Evolutionary conservation across 2,797 vertebrate species (phyloP), one percentile per base, ranked within the genome.

Genomic region (Anabas testudineus): DNA sequence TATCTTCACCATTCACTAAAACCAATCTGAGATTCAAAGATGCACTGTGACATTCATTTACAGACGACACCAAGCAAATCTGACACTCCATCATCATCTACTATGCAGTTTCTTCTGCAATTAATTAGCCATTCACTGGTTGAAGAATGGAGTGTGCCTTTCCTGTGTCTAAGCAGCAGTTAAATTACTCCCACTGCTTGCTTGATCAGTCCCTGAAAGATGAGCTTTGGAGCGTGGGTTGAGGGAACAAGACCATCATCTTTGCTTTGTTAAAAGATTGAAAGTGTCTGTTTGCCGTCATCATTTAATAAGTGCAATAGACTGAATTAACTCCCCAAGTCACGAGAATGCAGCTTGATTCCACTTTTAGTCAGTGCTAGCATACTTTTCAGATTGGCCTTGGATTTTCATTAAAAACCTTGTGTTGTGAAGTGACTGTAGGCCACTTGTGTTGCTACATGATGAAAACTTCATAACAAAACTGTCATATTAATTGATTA

Each of bases 151-250:
- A 24, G 36, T 41, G 28, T 14, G 24, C 56, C 34, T 67, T 51
- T 46, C 56, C 59, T 63, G 43, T 28, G 73, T 56, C 47, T 58
- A 37, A 69, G 61, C 56, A 41, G 58, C 63, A 46, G 46, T 21
- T 56, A 46, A 67, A 73, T 66, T 55, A 15, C 46, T 30, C 37
- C 53, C n/a, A 8, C 24, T 1, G 3, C 22, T 48, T 62, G 43
- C 34, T 47, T 51, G 18, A 69, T 73, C 32, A 48, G 53, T n/a
- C 58, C 26, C 43, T 56, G 48, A 46, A 48, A 74, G 66, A 82
- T 58, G 63, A 59, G 63, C 43, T 46, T 19, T 6, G 8, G 26
- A 56, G 18, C 2, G n/a, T 21, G 22, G 21, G 37, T 9, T 16
- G 45, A 66, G 9, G 19, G 47, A 34, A 36, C 37, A 36, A 5